A percentile compares a stretch with the other conserved stretches of the same genome.
Conservation (phyloP, 2,113 vertebrate genomes). For the Acanthochromis polyacanthus region DNA sequence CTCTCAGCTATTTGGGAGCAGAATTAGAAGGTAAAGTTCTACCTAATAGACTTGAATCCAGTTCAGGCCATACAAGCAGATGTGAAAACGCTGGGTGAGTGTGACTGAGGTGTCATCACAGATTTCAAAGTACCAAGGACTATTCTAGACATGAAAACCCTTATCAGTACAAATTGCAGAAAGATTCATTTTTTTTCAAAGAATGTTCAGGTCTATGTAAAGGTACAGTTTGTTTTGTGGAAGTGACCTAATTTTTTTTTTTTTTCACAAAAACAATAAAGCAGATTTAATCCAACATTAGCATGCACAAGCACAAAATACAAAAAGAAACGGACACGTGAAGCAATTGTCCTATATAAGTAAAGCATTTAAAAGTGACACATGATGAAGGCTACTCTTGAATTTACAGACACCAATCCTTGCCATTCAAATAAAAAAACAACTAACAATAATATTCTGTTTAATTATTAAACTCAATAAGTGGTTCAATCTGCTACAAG, state of each 20-base stretch:
- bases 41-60: background rate
- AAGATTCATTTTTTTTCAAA: background rate
- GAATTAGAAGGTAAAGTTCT: constrained; percentile 11
- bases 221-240: background rate
- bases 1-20: background rate
- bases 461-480: background rate
- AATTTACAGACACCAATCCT: too few species aligned
- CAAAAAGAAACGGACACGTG: background rate
- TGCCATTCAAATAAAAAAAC: too few species aligned
- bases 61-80: constrained; percentile 11
- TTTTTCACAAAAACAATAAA: background rate
- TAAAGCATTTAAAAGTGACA: too few species aligned
- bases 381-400: too few species aligned
- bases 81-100: background rate
- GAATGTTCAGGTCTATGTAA: background rate
- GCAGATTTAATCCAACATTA: background rate
- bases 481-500: background rate
- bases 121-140: constrained; percentile 3
- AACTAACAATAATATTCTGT: background rate
- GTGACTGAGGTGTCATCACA: background rate
- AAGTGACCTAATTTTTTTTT: background rate
- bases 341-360: too few species aligned
- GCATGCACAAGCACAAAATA: background rate
- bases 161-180: background rate
- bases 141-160: background rate